Evolutionary conservation across 2,113 vertebrate genomes (phyloP).

Genomic region (Charina bottae): DNA sequence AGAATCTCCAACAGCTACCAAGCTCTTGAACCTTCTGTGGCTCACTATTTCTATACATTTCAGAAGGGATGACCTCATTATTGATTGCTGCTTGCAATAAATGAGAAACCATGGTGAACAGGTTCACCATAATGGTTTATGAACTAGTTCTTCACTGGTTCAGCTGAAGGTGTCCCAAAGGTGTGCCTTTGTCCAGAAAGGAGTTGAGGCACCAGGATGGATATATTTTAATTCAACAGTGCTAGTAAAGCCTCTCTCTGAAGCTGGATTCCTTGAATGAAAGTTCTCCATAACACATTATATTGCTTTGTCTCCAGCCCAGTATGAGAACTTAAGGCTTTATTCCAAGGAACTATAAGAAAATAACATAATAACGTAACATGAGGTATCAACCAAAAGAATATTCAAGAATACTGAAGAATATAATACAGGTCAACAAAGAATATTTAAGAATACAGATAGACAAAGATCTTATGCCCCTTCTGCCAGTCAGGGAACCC

Average conservation of each 20-base stretch:
- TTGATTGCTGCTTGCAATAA: not conserved
- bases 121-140: not conserved
- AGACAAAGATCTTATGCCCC: no score
- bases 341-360: not conserved
- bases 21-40: not conserved
- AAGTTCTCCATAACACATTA: not conserved
- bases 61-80: not conserved
- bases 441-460: no score
- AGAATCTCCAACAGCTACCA: no score
- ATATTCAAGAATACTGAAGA: no score
- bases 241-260: not conserved
- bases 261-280: not conserved
- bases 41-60: not conserved
- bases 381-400: no score
- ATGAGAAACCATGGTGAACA: not conserved
- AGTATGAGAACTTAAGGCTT: not conserved
- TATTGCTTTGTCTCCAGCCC: not conserved
- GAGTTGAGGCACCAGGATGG: not conserved
- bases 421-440: no score
- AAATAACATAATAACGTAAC: no score
- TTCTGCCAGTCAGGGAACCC: no score
- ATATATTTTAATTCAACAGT: not conserved
- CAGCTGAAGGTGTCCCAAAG: not conserved
- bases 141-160: not conserved
- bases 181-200: not conserved